Evolutionary conservation across 2,113 vertebrate species (phyloP).

Genomic region (Saccopteryx leptura): DNA sequence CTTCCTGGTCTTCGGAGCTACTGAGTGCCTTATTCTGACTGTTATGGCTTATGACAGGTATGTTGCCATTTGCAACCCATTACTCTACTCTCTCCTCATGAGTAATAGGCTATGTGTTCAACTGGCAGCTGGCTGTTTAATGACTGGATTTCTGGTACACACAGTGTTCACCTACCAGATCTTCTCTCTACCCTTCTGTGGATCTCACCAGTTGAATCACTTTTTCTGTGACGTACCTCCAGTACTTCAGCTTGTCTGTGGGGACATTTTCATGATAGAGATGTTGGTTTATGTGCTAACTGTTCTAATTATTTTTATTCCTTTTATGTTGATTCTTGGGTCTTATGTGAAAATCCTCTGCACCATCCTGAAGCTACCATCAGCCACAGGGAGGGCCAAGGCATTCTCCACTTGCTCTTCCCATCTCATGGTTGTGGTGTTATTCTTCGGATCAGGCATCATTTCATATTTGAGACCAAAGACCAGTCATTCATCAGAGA

Average conservation of each 20-base stretch:
- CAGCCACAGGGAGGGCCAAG: not conserved
- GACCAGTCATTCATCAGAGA: not conserved
- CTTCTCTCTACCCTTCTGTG: slow-evolving; percentile 59
- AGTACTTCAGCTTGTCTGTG: slow-evolving; percentile 29
- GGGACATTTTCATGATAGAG: slow-evolving; percentile 33
- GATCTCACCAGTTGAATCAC: slow-evolving; percentile 39
- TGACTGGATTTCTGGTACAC: not conserved
- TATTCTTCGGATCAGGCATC: slow-evolving; percentile 63
- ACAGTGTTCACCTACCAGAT: not conserved
- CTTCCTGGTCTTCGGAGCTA: slow-evolving; percentile 70
- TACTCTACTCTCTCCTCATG: slow-evolving; percentile 74
- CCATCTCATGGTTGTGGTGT: slow-evolving; percentile 53
- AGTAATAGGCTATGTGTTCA: not conserved
- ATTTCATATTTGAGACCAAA: slow-evolving; percentile 53
- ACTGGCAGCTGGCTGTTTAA: slow-evolving; percentile 53
- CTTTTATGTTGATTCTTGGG: slow-evolving; percentile 42
- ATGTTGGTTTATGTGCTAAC: slow-evolving; percentile 18
- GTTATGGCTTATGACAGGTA: slow-evolving; percentile 76
- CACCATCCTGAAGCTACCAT: slow-evolving; percentile 55
- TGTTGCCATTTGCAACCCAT: slow-evolving; percentile 71
- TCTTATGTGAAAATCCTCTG: slow-evolving; percentile 62
- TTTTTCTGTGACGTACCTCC: slow-evolving; percentile 70
- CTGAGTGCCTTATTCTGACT: slow-evolving; percentile 76
- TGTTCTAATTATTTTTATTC: not conserved
- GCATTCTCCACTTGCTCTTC: slow-evolving; percentile 59